Evolutionary conservation across 2,888 invertebrate genomes (phyloP), one percentile per base, ranked within the genome.

Genomic region (Standfussiana lucernea): DNA sequence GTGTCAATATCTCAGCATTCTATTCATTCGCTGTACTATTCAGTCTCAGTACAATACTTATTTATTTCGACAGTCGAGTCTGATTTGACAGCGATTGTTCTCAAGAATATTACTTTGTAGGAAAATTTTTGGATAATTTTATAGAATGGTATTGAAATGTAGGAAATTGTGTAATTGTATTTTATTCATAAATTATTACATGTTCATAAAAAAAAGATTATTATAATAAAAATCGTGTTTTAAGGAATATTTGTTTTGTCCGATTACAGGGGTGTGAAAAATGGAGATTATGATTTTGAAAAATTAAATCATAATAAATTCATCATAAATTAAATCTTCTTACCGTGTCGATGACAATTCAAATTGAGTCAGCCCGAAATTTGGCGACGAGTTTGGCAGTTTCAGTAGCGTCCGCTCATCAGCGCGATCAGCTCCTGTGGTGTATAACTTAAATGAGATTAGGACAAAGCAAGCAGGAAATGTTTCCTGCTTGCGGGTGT

Each of bases 41-140:
- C 45, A 59, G 42, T 61, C 59, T 77, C 35, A 24, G 37, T 59
- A 61, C 45, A 50, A 67, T 66, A 47, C 70, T 45, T 69, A 70
- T 66, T n/a, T 78, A 77, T 79, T 68, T 61, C 66, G 71, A 45
- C 65, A 53, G 21, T 56, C 24, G 8, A 68, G 64, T 68, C 47
- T 56, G 64, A 83, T 77, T 83, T 69, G 42, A 77, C 56, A 32
- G 45, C 62, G 77, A 82, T 82, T 77, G 77, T 80, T 82, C 45
- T 69, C 21, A 32, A 40, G 35, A 56, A 80, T 68, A 77, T 77
- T 64, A 56, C 53, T 24, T 62, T 18, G 35, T n/a, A 10, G 28
- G 28, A 32, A 35, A 76, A 40, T 32, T 13, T 15, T 4, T 2
- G 28, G 21, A 68, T 28, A 10, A 40, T 37, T 24, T 35, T 8